phyloP scores from a whole-genome alignment of 2,888 invertebrate species.

The Sphecodes monilicornis region DNA sequence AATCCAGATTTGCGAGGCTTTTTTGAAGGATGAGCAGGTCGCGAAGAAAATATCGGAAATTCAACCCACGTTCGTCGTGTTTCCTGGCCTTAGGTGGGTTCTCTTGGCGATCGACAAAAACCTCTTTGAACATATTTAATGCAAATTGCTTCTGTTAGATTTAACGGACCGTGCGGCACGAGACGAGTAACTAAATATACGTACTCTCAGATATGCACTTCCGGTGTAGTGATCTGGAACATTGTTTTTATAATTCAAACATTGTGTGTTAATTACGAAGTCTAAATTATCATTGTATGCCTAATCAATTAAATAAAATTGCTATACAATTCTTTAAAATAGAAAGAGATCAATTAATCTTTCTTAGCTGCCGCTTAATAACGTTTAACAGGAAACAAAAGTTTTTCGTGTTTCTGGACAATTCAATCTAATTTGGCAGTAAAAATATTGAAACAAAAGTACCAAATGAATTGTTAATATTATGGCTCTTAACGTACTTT shows the following conservation, averaged over 20 bases:
- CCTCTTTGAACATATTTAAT: not conserved
- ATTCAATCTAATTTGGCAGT: not conserved
- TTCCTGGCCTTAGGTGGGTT: conserved; percentile 80
- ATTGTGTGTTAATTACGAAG: not conserved
- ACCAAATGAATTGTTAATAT: not conserved
- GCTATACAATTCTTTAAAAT: not conserved
- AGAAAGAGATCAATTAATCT: not conserved
- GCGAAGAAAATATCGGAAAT: conserved; percentile 72
- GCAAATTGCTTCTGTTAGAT: not conserved
- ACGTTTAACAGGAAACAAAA: not conserved
- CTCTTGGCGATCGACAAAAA: not conserved
- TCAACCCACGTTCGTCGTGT: conserved; percentile 80
- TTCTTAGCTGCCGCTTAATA: not conserved
- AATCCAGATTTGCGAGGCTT: conserved; percentile 74
- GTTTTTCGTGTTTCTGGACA: not conserved
- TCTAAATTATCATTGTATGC: not conserved
- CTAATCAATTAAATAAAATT: not conserved
- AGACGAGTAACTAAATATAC: too few species aligned
- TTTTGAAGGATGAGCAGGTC: conserved; percentile 75
- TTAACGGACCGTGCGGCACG: not conserved
- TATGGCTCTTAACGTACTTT: not conserved
- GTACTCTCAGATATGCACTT: not conserved
- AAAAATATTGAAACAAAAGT: not conserved
- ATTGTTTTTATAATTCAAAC: not conserved
- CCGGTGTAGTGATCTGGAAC: not conserved